Conservation (phyloP, 2,888 invertebrate species). For the Cephus nigrinus region DNA sequence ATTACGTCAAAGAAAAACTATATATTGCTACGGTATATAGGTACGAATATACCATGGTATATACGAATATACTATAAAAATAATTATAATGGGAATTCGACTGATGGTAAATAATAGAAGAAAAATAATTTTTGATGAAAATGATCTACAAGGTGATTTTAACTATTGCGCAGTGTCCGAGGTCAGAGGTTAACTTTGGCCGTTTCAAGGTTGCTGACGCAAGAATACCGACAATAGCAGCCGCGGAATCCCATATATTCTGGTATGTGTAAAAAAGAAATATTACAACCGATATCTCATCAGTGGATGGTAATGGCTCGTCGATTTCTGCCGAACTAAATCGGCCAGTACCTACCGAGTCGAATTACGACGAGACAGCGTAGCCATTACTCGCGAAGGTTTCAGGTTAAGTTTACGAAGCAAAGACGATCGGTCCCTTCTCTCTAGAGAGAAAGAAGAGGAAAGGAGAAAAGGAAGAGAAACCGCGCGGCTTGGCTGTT, state of each 20-base stretch:
- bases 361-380: background rate
- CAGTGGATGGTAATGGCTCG: background rate
- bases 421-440: background rate
- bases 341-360: background rate
- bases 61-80: background rate
- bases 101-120: background rate
- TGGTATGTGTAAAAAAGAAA: background rate
- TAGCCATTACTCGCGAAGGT: background rate
- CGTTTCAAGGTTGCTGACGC: background rate
- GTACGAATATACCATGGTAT: too few species aligned
- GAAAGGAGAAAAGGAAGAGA: background rate
- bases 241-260: background rate
- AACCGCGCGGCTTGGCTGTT: background rate
- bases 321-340: background rate
- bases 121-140: background rate
- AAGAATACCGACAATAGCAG: background rate
- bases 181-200: background rate
- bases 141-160: background rate
- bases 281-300: background rate
- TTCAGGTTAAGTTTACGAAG: background rate
- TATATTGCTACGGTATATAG: too few species aligned
- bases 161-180: background rate
- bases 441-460: background rate
- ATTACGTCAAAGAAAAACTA: background rate
- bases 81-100: background rate